Conservation (phyloP, 2,113 vertebrate species). For the Daubentonia madagascariensis region DNA sequence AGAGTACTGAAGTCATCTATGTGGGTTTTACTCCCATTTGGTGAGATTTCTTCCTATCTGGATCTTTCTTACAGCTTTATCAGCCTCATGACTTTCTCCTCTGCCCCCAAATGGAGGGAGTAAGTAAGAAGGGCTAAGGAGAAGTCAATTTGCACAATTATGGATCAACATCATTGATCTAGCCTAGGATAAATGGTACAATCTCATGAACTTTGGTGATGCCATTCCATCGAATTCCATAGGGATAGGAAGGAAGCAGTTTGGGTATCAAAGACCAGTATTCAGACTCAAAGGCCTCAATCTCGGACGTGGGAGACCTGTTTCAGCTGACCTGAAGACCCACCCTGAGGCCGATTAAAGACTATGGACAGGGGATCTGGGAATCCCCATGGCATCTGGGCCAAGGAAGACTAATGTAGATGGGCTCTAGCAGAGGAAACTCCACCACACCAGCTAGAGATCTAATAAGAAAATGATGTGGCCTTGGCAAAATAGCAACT, state of each 20-base stretch:
- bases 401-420: not conserved
- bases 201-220: not conserved
- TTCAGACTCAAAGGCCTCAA: not conserved
- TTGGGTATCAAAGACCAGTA: not conserved
- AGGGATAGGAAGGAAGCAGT: not conserved
- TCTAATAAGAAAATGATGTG: not conserved
- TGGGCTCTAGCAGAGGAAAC: not conserved
- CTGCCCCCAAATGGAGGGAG: not conserved
- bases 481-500: not conserved
- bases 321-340: not conserved
- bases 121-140: not conserved
- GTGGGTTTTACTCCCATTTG: not conserved
- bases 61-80: not conserved
- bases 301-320: not conserved
- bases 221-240: not conserved
- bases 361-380: not conserved
- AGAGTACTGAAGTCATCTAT: not conserved
- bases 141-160: not conserved
- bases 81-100: not conserved
- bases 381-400: not conserved
- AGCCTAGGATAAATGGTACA: not conserved
- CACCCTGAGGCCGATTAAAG: not conserved
- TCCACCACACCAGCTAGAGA: not conserved
- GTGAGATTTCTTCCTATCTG: not conserved
- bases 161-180: no score